Conservation (phyloP, 2,797 vertebrate genomes). For the Lacerta bilineata region DNA sequence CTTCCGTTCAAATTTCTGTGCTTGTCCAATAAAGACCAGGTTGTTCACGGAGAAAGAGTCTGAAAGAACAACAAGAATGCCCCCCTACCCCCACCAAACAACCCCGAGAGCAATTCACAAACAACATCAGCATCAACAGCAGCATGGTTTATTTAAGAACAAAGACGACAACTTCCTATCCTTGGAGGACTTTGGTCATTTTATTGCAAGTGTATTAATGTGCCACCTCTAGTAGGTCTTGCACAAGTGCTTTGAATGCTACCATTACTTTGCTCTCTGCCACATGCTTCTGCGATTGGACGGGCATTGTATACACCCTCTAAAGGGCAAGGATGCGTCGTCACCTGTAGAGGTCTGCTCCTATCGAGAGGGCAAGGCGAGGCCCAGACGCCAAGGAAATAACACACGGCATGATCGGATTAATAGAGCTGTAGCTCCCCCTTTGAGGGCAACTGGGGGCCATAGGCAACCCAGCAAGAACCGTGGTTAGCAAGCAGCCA, state of each 20-base stretch:
- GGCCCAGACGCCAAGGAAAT: background rate
- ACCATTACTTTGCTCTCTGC: background rate
- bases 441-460: background rate
- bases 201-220: conserved; percentile 35
- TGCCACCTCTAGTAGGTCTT: conserved; percentile 47
- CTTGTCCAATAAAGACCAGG: conserved; percentile 66
- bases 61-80: conserved; percentile 77
- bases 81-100: conserved; percentile 54
- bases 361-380: background rate
- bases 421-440: background rate
- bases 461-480: background rate
- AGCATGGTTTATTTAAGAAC: conserved; percentile 35
- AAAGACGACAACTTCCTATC: conserved; percentile 24
- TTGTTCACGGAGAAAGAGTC: conserved; percentile 68
- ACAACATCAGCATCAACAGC: conserved; percentile 14
- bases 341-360: background rate
- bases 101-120: conserved; percentile 71
- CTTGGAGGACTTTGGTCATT: background rate
- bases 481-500: background rate
- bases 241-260: conserved; percentile 33
- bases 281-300: background rate
- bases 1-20: conserved; percentile 74
- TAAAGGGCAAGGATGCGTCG: background rate
- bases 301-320: background rate
- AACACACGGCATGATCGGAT: background rate